Conservation (phyloP, 1,140 invertebrate species). For the Mycetomoellerius zeteki region DNA sequence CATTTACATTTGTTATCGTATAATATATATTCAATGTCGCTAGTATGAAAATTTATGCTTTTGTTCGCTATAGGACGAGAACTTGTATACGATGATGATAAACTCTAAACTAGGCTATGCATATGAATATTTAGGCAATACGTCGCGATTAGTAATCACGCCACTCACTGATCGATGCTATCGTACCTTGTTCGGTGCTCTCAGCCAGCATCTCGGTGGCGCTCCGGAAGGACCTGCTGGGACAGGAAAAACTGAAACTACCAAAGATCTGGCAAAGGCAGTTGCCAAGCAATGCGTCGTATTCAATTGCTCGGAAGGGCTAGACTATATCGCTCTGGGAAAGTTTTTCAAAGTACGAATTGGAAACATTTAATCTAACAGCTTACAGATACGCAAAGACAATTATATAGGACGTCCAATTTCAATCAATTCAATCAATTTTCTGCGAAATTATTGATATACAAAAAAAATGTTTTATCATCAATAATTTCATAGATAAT, state of each 20-base stretch:
- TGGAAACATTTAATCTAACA: not conserved
- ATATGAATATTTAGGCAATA: slow-evolving; percentile 98
- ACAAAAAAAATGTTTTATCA: no score
- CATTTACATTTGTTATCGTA: not conserved
- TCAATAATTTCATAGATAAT: no score
- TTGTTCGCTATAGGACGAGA: slow-evolving; percentile 87
- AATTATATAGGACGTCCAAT: not conserved
- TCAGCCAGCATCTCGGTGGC: slow-evolving; percentile 94
- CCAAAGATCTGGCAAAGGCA: slow-evolving; percentile 98
- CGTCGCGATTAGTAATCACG: slow-evolving; percentile 94
- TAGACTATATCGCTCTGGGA: slow-evolving; percentile 97
- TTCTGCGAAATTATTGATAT: no score
- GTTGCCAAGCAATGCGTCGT: slow-evolving; percentile 98
- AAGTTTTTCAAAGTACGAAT: slow-evolving; percentile 97
- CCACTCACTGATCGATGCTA: slow-evolving; percentile 96
- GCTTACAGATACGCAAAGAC: not conserved
- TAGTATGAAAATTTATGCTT: not conserved
- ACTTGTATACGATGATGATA: slow-evolving; percentile 95
- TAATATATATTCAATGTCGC: not conserved
- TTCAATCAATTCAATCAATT: no score
- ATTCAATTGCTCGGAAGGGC: slow-evolving; percentile 97
- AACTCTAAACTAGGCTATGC: slow-evolving; percentile 96
- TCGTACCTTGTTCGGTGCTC: slow-evolving; percentile 96
- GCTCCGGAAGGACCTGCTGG: slow-evolving; percentile 98
- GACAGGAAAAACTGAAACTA: slow-evolving; percentile 98